These are phyloP conservation scores for Loris lydekkerianus DNA, from an alignment of 2,797 vertebrate genomes.

Conservation along the genomic window DNA sequence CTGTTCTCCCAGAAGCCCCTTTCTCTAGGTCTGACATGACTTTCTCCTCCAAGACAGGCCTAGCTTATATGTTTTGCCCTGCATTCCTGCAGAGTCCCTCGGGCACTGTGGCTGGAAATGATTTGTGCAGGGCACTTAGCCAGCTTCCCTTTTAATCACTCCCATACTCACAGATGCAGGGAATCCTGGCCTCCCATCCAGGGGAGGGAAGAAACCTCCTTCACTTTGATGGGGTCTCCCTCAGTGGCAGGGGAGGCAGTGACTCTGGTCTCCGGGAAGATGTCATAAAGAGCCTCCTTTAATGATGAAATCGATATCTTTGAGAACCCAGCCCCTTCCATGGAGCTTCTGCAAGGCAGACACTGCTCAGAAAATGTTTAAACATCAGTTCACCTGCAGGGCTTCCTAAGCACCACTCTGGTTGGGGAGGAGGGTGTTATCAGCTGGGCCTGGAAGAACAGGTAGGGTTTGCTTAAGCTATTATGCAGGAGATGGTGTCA, in stretches of 20 bases:
- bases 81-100: constrained; percentile 44
- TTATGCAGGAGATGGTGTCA: background rate
- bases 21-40: background rate
- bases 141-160: constrained; percentile 76
- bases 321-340: background rate
- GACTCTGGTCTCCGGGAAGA: constrained; percentile 47
- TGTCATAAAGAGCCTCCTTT: background rate
- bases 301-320: constrained; percentile 11
- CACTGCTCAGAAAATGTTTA: background rate
- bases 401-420: background rate
- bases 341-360: background rate
- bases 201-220: constrained; percentile 19
- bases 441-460: background rate
- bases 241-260: background rate
- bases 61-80: background rate
- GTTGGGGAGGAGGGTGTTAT: background rate
- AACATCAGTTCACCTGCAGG: background rate
- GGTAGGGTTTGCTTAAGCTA: constrained; percentile 21
- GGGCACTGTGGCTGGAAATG: constrained; percentile 67
- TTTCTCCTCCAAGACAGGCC: background rate
- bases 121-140: constrained; percentile 63
- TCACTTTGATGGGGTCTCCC: constrained; percentile 12
- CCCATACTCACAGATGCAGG: constrained; percentile 43
- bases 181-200: constrained; percentile 33
- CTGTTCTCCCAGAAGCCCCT: background rate